These are phyloP conservation scores for Enteromius treurensis DNA, from an alignment of 2,797 vertebrate species.

Conservation along the genomic window DNA sequence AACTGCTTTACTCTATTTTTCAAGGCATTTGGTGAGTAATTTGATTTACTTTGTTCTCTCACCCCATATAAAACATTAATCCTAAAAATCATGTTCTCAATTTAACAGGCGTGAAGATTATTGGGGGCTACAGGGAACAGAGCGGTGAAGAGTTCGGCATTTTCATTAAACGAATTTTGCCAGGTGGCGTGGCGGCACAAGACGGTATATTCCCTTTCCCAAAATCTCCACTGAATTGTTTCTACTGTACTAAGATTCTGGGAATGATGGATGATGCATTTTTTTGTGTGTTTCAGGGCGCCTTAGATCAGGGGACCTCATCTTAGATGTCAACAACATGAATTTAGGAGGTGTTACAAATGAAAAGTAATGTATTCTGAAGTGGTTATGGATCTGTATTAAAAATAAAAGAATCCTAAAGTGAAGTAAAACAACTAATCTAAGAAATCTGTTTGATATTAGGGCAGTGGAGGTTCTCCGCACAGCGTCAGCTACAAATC, in stretches of 20 bases:
- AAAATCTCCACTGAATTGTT: not conserved
- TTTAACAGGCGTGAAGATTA: slow-evolving; percentile 84
- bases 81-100: slow-evolving; percentile 23
- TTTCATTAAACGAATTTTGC: slow-evolving; percentile 85
- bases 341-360: slow-evolving; percentile 84
- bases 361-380: slow-evolving; percentile 74
- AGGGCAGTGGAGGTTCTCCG: slow-evolving; percentile 88
- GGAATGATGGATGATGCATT: slow-evolving; percentile 9
- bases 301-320: slow-evolving; percentile 84
- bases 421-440: not conserved
- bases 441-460: slow-evolving; percentile 6
- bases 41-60: not conserved
- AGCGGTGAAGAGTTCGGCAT: slow-evolving; percentile 86
- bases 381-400: not conserved
- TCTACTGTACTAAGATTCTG: slow-evolving; percentile 4
- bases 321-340: slow-evolving; percentile 87
- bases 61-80: slow-evolving; percentile 20
- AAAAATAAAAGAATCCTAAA: not conserved
- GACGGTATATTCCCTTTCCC: slow-evolving; percentile 74
- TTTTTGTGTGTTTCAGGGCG: slow-evolving; percentile 73
- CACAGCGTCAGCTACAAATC: slow-evolving; percentile 83
- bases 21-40: not conserved
- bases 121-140: slow-evolving; percentile 81
- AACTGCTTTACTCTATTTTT: not conserved
- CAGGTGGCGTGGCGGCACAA: slow-evolving; percentile 79